Percentiles rank a stretch among this genome's conserved stretches.
phyloP scores from a whole-genome alignment of 2,888 invertebrate species.

The Nymphalis polychloros region DNA sequence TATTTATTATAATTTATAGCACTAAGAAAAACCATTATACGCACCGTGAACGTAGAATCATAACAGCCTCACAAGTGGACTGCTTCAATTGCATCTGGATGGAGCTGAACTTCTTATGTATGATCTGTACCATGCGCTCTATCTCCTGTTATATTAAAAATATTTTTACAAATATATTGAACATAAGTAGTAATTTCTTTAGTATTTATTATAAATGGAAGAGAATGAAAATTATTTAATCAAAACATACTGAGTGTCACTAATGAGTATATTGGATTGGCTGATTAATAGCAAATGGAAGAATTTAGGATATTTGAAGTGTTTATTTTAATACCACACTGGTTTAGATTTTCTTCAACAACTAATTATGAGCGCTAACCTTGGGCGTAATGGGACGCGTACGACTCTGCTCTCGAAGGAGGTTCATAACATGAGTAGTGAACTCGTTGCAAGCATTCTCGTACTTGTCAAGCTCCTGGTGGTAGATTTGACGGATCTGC shows the following conservation, averaged over 20 bases:
- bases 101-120: constrained; percentile 98
- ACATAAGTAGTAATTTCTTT: too few species aligned
- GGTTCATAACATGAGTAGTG: constrained; percentile 99
- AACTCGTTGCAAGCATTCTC: constrained; percentile 99
- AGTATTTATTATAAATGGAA: too few species aligned
- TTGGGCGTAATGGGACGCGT: constrained; percentile 98
- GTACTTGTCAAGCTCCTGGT: constrained; percentile 99
- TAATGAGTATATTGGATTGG: too few species aligned
- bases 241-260: too few species aligned
- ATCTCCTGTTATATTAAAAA: constrained; percentile 85
- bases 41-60: constrained; percentile 94
- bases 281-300: too few species aligned
- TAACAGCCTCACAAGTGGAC: constrained; percentile 99
- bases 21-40: constrained; percentile 20
- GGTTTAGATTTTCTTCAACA: too few species aligned
- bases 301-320: too few species aligned
- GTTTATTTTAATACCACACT: too few species aligned
- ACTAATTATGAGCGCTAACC: constrained; percentile 51
- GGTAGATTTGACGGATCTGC: constrained; percentile 99
- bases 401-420: constrained; percentile 97
- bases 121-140: constrained; percentile 99
- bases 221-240: too few species aligned
- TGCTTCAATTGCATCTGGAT: constrained; percentile 99
- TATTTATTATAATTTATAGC: background rate
- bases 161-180: background rate